Evolutionary conservation across 2,888 invertebrate genomes (phyloP), one percentile per base, ranked within the genome.

Genomic region (Drosophila tripunctata): DNA sequence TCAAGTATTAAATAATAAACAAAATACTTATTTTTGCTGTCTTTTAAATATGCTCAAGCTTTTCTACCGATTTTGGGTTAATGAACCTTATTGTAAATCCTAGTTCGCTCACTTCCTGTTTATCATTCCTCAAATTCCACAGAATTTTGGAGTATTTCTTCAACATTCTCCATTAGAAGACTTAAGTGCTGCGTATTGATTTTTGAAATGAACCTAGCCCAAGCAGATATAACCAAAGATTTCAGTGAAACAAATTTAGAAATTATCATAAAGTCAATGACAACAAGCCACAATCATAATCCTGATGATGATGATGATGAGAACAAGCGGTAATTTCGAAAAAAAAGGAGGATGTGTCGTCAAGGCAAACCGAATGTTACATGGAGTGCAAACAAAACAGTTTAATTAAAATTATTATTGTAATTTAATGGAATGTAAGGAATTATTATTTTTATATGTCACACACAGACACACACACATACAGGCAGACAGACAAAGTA

Each of bases 391-490:
- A 78, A 78, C 64, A 82, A 81, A 85, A 76, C 79, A 86, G 76
- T 83, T 83, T 83, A 83, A 83, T 83, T 83, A 83, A 83, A 83
- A 83, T 86, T 86, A 83, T 83, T 83, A 83, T 83, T 86, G 83
- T 83, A 86, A 86, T 83, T 83, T 83, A 83, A 83, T 86, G 83
- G 81, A 81, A 86, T 83, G 86, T 80, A 63, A 83, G 84, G 83
- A 78, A 86, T 85, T 82, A 80, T 82, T 78, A 80, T 83, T 82
- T 79, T 85, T 85, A 70, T 78, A 63, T 63, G 69, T 51, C 66
- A 54, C 50, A 67, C 48, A 41, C 47, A 62, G 12, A 62, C 33
- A 27, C 10, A 47, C 12, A 36, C 27, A 6, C 47, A 36, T n/a
- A 30, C 35, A 52, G 19, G 30, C 19, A 56, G 52, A 22, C 38